These are phyloP conservation scores for Amphiprion clarkii DNA, from an alignment of 2,797 vertebrate genomes.

Conservation along the genomic window DNA sequence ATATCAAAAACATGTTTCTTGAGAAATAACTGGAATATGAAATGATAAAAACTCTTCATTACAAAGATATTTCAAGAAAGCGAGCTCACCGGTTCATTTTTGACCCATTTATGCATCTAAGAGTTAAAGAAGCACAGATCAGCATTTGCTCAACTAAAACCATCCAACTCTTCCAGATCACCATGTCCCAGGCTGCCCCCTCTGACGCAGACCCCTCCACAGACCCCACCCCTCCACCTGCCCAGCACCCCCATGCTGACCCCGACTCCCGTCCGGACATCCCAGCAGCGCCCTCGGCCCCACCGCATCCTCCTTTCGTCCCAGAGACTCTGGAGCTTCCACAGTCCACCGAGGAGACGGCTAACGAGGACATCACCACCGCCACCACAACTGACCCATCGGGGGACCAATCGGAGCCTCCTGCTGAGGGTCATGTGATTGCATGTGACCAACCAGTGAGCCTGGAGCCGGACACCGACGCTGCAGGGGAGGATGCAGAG, in stretches of 20 bases:
- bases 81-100: too few species aligned
- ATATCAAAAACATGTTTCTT: too few species aligned
- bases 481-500: slow-evolving; percentile 66
- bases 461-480: slow-evolving; percentile 85
- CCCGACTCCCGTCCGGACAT: slow-evolving; percentile 41
- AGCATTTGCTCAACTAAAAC: background rate
- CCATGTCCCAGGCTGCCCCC: slow-evolving; percentile 78
- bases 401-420: slow-evolving; percentile 41
- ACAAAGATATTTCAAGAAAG: too few species aligned
- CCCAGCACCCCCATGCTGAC: slow-evolving; percentile 19
- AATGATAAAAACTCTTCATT: too few species aligned
- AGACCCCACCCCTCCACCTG: slow-evolving; percentile 37
- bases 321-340: slow-evolving; percentile 21
- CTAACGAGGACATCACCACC: slow-evolving; percentile 17
- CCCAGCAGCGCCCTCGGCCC: slow-evolving; percentile 17
- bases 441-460: slow-evolving; percentile 91
- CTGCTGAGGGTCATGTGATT: slow-evolving; percentile 55
- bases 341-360: slow-evolving; percentile 18
- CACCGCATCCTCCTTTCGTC: slow-evolving; percentile 42
- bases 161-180: slow-evolving; percentile 65
- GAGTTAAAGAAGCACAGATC: slow-evolving; percentile 5
- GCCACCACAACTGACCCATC: background rate
- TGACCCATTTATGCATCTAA: background rate
- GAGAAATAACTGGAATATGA: too few species aligned
- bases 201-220: slow-evolving; percentile 48